Base-by-base conservation (phyloP, 2,888 invertebrate species). In the Aspidiotus destructor region DNA sequence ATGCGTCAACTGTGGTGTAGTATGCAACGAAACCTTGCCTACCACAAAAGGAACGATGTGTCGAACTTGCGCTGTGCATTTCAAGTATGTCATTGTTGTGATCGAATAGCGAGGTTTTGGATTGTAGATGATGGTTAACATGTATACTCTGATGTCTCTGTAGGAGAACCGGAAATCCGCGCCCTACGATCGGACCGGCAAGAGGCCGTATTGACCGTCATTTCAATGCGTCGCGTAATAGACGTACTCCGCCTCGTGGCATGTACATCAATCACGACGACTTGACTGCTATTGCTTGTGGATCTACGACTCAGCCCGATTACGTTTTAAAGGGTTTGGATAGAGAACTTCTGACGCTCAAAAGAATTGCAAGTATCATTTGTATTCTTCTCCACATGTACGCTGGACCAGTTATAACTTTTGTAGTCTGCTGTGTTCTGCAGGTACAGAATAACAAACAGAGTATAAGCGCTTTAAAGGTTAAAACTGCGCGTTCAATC, bases 241-340 rank as follows among this genome's bases (percentile, higher is more conserved):
- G 83, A 76, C 87, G 93, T 77, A 90, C 91, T 78, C 90, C 96
- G 75, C 96, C 96, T 71, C 88, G 90, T 76, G 96, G 96, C 80
- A 94, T 97, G 88, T 92, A 92, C 83, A 90, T 97, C 81, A 94
- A 93, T 84, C 91, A 94, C 80, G 96, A 96, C 80, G 96, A 96
- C 83, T 85, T 97, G 79, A 88, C 92, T 74, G 86, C 90, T 74
- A 86, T 97, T 83, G 94, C 94, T 71, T 86, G 87, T 72, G 86
- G 86, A 74, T 85, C 87, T 70, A 82, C 82, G 76, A 84, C 83
- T 76, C 86, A 87, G 78, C 87, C 88, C 74, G 89, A 91, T 74
- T 85, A 86, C 76, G 87, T 94, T 80, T 86, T 97, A 76, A 88
- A 88, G 80, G 87, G 89, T 76, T 89, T 94, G 84, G 95, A 95